phyloP scores from a whole-genome alignment of 2,888 invertebrate genomes.

The Venusia cambrica region DNA sequence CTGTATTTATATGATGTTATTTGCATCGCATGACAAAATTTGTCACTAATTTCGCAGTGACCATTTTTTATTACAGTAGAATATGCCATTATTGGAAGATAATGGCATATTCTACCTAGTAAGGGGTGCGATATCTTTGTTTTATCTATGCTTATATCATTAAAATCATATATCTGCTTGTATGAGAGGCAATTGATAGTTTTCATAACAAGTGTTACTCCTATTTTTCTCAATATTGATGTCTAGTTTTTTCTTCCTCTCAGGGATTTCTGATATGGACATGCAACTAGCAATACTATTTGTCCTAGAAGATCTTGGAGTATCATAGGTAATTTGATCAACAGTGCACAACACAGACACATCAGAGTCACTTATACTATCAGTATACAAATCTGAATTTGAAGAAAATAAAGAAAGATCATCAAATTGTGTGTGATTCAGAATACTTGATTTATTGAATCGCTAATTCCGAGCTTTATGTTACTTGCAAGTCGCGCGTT shows the following conservation, averaged over 20 bases:
- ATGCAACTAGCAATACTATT: conserved; percentile 50
- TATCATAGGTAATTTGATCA: conserved; percentile 62
- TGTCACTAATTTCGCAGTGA: too few species aligned
- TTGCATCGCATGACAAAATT: too few species aligned
- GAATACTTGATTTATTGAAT: too few species aligned
- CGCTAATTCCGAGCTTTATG: too few species aligned
- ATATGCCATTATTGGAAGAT: too few species aligned
- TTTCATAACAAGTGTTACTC: conserved; percentile 31
- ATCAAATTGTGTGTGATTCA: conserved; percentile 59
- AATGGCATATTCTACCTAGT: too few species aligned
- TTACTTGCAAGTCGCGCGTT: too few species aligned
- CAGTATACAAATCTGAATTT: conserved; percentile 62
- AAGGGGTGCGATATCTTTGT: too few species aligned
- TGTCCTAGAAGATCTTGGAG: conserved; percentile 55
- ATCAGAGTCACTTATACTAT: conserved; percentile 56
- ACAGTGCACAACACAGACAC: conserved; percentile 42
- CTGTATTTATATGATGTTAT: too few species aligned
- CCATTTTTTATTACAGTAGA: too few species aligned
- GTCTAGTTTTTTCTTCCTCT: conserved; percentile 20
- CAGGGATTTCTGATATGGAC: conserved; percentile 58
- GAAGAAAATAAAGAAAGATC: conserved; percentile 61
- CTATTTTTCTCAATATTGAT: conserved; percentile 10
- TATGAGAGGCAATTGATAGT: conserved; percentile 56
- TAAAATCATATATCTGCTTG: too few species aligned
- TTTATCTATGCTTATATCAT: too few species aligned